Conservation (phyloP, 2,797 vertebrate genomes). For the Zenarchopterus dispar region DNA sequence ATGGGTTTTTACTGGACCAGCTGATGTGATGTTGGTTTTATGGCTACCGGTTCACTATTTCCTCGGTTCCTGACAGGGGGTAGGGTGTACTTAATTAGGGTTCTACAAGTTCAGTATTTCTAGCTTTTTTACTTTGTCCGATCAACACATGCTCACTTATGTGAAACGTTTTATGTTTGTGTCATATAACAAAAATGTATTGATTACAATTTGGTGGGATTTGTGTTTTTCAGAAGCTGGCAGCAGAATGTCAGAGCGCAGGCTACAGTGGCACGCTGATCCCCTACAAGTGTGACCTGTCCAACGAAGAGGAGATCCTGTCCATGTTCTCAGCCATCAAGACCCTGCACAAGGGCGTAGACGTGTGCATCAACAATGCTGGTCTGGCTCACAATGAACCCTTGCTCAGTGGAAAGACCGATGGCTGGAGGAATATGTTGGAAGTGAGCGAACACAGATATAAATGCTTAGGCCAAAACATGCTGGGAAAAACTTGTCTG, state of each 20-base stretch:
- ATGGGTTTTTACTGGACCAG: constrained; percentile 3
- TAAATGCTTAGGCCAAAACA: not conserved
- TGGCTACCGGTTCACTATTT: constrained; percentile 9
- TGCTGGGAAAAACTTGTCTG: not conserved
- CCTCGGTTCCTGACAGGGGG: constrained; percentile 3
- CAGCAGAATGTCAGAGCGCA: constrained; percentile 94
- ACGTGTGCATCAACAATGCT: constrained; percentile 96
- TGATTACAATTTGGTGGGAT: not conserved
- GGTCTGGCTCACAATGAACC: constrained; percentile 91
- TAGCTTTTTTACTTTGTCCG: constrained; percentile 1
- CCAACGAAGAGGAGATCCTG: constrained; percentile 95
- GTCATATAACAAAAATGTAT: not conserved
- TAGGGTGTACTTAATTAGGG: constrained; percentile 23
- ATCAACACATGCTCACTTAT: not conserved
- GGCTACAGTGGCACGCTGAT: constrained; percentile 91
- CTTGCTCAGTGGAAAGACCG: constrained; percentile 89
- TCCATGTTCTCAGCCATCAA: constrained; percentile 97
- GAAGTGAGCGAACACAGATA: constrained; percentile 86
- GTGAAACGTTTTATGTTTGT: not conserved
- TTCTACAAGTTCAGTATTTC: constrained; percentile 41
- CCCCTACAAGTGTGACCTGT: constrained; percentile 94
- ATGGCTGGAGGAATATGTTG: constrained; percentile 95
- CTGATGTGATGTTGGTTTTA: constrained; percentile 36
- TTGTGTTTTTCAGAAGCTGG: constrained; percentile 86
- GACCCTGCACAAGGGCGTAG: constrained; percentile 91